Percentiles rank a stretch among this genome's conserved stretches.
Evolutionary conservation across 2,113 vertebrate species (phyloP).

Genomic region (Chrysemys picta): DNA sequence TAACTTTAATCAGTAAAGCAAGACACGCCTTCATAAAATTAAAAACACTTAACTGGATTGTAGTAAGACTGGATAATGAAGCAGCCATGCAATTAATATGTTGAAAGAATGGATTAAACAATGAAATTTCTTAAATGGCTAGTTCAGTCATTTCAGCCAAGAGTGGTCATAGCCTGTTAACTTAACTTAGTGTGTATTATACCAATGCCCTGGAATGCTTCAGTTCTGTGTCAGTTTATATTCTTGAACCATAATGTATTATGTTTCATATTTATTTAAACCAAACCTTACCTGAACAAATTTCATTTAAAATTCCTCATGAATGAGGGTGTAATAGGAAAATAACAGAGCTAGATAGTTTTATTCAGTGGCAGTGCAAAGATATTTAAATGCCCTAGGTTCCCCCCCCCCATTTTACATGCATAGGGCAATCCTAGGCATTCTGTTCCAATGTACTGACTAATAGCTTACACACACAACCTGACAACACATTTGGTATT

Average conservation of each 20-base stretch:
- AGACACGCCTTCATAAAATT: not conserved
- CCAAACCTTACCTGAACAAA: constrained; percentile 64
- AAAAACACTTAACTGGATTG: not conserved
- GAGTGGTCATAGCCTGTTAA: not conserved
- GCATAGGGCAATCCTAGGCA: constrained; percentile 31
- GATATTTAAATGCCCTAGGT: not conserved
- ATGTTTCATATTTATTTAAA: not conserved
- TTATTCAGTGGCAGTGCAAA: not conserved
- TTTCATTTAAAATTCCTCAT: constrained; percentile 25
- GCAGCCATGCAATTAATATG: not conserved
- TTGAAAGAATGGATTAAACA: not conserved
- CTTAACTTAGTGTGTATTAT: not conserved
- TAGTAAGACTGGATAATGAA: not conserved
- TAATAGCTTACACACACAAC: constrained; percentile 78
- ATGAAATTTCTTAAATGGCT: not conserved
- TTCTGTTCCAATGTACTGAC: constrained; percentile 75
- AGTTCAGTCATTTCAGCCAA: not conserved
- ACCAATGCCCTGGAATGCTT: not conserved
- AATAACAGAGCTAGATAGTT: not conserved
- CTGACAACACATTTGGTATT: constrained; percentile 86
- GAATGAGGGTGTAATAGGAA: constrained; percentile 22
- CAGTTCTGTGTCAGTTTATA: not conserved
- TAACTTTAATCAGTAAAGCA: not conserved
- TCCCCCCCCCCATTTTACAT: constrained; percentile 5
- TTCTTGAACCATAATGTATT: not conserved